phyloP scores from a whole-genome alignment of 2,888 invertebrate genomes.

The Agrotis puta region DNA sequence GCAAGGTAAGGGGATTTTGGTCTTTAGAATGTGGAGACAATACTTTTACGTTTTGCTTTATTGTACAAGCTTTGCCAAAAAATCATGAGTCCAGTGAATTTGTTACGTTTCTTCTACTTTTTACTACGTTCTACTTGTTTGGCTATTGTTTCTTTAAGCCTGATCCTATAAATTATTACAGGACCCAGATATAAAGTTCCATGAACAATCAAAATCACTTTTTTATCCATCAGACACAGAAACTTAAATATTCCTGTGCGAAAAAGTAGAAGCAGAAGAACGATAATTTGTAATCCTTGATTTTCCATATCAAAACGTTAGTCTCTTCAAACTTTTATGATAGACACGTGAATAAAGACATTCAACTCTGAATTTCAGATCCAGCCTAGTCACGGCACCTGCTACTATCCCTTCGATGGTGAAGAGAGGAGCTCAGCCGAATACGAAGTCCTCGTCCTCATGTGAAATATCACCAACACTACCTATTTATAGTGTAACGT shows the following conservation, averaged over 20 bases:
- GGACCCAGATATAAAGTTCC: too few species aligned
- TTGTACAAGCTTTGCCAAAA: background rate
- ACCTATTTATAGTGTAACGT: slow-evolving; percentile 50
- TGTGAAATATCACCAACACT: slow-evolving; percentile 69
- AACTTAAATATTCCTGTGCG: too few species aligned
- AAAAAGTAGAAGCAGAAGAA: background rate
- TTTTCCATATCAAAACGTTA: background rate
- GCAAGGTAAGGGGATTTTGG: slow-evolving; percentile 89
- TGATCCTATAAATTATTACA: too few species aligned
- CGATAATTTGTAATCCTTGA: background rate
- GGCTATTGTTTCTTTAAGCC: too few species aligned
- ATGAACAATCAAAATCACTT: too few species aligned
- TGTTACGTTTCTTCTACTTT: too few species aligned
- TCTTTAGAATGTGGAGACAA: background rate
- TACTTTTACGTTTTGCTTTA: background rate
- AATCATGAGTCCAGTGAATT: too few species aligned
- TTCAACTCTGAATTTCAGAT: slow-evolving; percentile 84
- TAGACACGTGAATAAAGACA: background rate
- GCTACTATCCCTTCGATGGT: slow-evolving; percentile 93
- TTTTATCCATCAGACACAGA: too few species aligned
- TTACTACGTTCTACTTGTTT: too few species aligned
- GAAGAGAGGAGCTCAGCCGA: slow-evolving; percentile 92
- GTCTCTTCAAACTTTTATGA: background rate
- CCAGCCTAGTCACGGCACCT: slow-evolving; percentile 92
- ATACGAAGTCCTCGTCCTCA: slow-evolving; percentile 93